These are phyloP conservation scores for Lithophane socia DNA, from an alignment of 2,888 invertebrate genomes.

Conservation along the genomic window DNA sequence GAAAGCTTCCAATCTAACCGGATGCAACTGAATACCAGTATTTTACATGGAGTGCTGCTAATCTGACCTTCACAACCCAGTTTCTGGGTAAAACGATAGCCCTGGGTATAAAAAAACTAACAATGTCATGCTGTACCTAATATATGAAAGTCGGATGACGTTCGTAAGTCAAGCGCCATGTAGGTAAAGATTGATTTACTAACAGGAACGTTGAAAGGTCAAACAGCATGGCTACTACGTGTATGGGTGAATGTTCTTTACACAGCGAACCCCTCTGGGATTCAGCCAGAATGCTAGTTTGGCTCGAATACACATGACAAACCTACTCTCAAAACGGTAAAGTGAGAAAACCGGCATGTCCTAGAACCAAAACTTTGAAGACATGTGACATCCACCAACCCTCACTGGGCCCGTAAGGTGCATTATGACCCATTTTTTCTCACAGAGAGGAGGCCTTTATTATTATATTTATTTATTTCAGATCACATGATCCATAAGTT, in stretches of 20 bases:
- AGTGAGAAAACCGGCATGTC: not conserved
- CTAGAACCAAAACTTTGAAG: not conserved
- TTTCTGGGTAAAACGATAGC: not conserved
- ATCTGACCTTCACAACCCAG: no score
- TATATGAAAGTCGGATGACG: not conserved
- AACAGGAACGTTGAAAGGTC: conserved; percentile 3
- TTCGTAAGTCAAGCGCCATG: not conserved
- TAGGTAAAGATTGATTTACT: not conserved
- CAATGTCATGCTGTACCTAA: not conserved
- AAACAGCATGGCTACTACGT: not conserved
- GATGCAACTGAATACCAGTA: not conserved
- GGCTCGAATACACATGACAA: not conserved
- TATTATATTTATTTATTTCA: no score
- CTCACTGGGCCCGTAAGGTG: not conserved
- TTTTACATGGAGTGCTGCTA: not conserved
- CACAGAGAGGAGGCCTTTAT: not conserved
- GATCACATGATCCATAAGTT: no score
- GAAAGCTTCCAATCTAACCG: not conserved
- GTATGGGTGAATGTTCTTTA: conserved; percentile 16
- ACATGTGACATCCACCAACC: not conserved
- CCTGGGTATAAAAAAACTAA: not conserved
- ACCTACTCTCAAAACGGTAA: not conserved
- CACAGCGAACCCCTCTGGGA: not conserved
- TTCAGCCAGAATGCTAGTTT: not conserved
- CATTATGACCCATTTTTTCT: no score